Evolutionary conservation across 2,797 vertebrate species (phyloP).

Genomic region (Apogon hyalosoma): DNA sequence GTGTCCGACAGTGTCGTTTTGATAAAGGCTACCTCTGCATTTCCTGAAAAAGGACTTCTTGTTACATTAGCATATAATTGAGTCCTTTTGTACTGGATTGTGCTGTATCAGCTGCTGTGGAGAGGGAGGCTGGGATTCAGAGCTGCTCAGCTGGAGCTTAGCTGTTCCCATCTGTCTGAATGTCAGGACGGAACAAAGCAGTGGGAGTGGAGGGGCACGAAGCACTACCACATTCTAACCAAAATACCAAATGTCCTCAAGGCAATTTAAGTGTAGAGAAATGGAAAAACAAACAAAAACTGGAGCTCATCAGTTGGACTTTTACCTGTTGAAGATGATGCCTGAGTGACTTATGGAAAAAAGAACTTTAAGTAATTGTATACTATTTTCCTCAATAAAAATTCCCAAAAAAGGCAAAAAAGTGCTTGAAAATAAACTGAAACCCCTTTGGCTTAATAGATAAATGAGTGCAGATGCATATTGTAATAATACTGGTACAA

Average conservation of each 20-base stretch:
- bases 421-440: too few relatives aligned
- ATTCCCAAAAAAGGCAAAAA: too few relatives aligned
- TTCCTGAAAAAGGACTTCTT: not conserved
- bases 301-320: conserved; percentile 8
- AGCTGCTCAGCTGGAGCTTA: conserved; percentile 62
- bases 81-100: not conserved
- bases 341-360: too few relatives aligned
- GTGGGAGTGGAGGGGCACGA: conserved; percentile 28
- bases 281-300: not conserved
- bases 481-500: too few relatives aligned
- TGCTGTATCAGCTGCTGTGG: conserved; percentile 33
- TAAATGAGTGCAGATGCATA: too few relatives aligned
- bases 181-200: conserved; percentile 57
- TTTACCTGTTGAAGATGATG: not conserved
- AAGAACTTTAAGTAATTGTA: too few relatives aligned
- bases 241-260: conserved; percentile 51
- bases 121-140: conserved; percentile 11
- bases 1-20: not conserved
- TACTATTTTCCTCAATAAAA: too few relatives aligned
- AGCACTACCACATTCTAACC: not conserved
- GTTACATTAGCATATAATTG: not conserved
- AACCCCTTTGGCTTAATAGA: too few relatives aligned
- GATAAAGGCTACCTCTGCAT: not conserved
- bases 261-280: conserved; percentile 12
- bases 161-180: conserved; percentile 57